These are phyloP conservation scores for Tragulus kanchil DNA, from an alignment of 2,113 vertebrate genomes.

Conservation along the genomic window DNA sequence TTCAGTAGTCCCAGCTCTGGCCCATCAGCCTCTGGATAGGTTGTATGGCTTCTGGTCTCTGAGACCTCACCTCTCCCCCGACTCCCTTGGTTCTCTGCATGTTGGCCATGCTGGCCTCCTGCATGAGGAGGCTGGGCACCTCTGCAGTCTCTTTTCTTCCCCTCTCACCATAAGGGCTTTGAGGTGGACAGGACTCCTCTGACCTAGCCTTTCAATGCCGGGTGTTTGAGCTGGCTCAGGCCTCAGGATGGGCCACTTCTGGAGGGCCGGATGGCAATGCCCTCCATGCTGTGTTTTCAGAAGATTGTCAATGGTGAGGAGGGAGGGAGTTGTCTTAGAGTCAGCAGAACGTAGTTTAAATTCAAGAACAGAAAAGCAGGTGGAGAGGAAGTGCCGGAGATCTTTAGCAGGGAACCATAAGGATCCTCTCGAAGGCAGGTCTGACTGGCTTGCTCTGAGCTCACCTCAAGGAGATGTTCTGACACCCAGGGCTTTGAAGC, in stretches of 20 bases:
- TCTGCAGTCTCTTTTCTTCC: background rate
- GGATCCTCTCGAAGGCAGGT: background rate
- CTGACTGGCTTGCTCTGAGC: background rate
- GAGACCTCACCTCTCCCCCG: background rate
- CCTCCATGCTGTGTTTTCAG: background rate
- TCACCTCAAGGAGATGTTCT: background rate
- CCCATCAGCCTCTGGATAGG: background rate
- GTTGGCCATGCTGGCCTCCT: background rate
- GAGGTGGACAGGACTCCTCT: no score
- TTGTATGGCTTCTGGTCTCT: background rate
- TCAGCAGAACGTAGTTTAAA: background rate
- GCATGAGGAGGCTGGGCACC: accelerated
- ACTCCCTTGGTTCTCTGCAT: background rate
- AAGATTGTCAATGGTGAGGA: background rate
- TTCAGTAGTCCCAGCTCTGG: background rate
- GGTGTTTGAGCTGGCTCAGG: background rate
- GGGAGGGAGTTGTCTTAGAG: background rate
- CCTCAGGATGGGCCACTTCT: background rate
- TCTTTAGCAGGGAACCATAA: background rate
- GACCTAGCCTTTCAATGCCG: background rate
- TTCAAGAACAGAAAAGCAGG: background rate
- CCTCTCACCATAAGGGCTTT: background rate
- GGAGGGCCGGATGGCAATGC: background rate
- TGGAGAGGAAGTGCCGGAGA: background rate
- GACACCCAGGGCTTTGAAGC: background rate